These are phyloP conservation scores for Redunca redunca DNA, from an alignment of 2,113 vertebrate species.

Conservation along the genomic window DNA sequence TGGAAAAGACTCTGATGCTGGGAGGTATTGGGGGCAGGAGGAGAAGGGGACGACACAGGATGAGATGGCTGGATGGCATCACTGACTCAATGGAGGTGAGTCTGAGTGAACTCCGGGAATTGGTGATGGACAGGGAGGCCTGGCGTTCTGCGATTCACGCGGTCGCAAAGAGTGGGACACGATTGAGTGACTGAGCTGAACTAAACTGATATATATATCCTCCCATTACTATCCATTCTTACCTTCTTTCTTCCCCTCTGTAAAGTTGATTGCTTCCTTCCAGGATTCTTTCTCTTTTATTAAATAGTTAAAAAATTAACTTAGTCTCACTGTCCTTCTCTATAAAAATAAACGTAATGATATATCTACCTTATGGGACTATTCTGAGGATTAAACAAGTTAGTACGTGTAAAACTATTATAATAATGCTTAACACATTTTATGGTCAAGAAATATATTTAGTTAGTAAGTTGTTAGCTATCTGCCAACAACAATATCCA, in stretches of 20 bases:
- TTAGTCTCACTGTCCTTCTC: not conserved
- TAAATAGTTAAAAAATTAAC: not conserved
- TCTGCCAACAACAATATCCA: not conserved
- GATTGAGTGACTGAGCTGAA: too few relatives aligned
- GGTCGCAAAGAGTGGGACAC: too few relatives aligned
- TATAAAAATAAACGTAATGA: not conserved
- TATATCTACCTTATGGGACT: not conserved
- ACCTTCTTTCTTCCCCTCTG: not conserved
- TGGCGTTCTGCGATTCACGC: too few relatives aligned
- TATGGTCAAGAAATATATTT: not conserved
- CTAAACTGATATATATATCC: not conserved
- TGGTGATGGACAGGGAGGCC: too few relatives aligned
- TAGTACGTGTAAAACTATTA: not conserved
- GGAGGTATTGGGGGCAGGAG: too few relatives aligned
- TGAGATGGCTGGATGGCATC: too few relatives aligned
- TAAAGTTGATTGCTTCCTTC: not conserved
- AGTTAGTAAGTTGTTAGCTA: not conserved
- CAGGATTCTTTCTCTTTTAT: not conserved
- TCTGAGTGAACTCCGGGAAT: too few relatives aligned
- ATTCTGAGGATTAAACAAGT: not conserved
- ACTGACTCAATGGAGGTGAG: too few relatives aligned
- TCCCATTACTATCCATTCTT: not conserved
- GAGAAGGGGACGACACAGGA: too few relatives aligned
- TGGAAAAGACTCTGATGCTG: too few relatives aligned
- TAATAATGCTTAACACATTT: not conserved